Conservation (phyloP, 1,140 invertebrate species). For the Lepeophtheirus salmonis region DNA sequence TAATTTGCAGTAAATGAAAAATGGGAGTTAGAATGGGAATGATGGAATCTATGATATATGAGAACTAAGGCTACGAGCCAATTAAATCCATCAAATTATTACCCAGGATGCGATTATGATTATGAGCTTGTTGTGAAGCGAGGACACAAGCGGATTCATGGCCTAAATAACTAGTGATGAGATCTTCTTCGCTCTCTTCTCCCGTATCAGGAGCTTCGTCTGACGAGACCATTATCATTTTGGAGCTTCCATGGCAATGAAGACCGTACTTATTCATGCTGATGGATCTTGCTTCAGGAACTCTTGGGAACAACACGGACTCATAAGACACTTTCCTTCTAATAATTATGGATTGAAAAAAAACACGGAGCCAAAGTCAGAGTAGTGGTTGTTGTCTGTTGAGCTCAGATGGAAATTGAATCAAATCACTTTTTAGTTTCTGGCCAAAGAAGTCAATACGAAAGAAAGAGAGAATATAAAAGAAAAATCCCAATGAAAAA, state of each 20-base stretch:
- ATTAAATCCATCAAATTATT: background rate
- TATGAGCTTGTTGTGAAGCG: background rate
- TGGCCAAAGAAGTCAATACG: background rate
- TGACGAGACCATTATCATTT: background rate
- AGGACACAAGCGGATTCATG: background rate
- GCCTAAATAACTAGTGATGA: constrained; percentile 10
- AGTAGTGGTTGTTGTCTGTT: too few species aligned
- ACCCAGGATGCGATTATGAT: background rate
- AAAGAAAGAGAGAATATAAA: background rate
- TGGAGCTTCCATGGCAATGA: background rate
- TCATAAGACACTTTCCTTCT: too few species aligned
- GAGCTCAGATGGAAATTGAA: too few species aligned
- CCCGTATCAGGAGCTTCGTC: constrained; percentile 10
- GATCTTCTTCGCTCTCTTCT: constrained; percentile 9
- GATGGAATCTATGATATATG: too few species aligned
- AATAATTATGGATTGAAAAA: too few species aligned
- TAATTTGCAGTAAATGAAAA: too few species aligned
- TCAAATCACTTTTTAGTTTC: background rate
- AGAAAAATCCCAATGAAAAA: background rate
- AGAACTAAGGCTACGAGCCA: background rate
- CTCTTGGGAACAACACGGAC: too few species aligned
- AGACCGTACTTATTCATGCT: background rate
- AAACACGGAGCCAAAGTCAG: too few species aligned
- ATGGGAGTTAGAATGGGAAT: too few species aligned
- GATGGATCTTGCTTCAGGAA: background rate